Evolutionary conservation across 2,888 invertebrate species (phyloP).

Genomic region (Spisula solida): DNA sequence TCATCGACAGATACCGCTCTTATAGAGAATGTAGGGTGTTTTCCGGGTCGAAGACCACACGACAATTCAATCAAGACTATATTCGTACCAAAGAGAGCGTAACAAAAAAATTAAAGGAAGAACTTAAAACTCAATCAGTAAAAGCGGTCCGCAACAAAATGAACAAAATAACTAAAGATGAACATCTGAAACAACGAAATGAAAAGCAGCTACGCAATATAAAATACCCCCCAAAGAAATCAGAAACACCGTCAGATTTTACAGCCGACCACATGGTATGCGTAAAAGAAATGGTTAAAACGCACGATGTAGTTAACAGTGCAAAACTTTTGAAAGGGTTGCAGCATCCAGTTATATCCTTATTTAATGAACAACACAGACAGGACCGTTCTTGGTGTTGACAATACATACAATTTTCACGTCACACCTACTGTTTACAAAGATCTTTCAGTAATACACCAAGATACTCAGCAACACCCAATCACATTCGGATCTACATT

Average conservation of each 20-base stretch:
- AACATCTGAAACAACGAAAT: constrained; percentile 31
- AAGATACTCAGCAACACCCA: not conserved
- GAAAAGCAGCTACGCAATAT: constrained; percentile 11
- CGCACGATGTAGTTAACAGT: not conserved
- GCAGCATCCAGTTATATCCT: constrained; percentile 1
- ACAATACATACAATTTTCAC: constrained; percentile 29
- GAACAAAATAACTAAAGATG: constrained; percentile 26
- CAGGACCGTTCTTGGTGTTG: constrained; percentile 5
- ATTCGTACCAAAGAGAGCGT: constrained; percentile 9
- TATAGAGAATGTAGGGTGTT: constrained; percentile 29
- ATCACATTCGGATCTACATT: constrained; percentile 7
- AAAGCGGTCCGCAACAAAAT: constrained; percentile 25
- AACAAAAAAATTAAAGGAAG: not conserved
- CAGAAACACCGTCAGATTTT: not conserved
- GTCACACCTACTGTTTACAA: constrained; percentile 32
- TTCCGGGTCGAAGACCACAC: constrained; percentile 29
- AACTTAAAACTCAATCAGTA: constrained; percentile 2
- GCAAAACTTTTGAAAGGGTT: constrained; percentile 14
- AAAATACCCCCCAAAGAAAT: not conserved
- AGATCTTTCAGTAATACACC: not conserved
- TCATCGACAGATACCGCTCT: not conserved
- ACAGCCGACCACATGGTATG: not conserved
- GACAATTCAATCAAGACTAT: not conserved
- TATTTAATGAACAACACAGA: constrained; percentile 25
- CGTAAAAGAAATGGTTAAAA: not conserved